phyloP scores from a whole-genome alignment of 2,113 vertebrate genomes.

The Rhipidura dahli region DNA sequence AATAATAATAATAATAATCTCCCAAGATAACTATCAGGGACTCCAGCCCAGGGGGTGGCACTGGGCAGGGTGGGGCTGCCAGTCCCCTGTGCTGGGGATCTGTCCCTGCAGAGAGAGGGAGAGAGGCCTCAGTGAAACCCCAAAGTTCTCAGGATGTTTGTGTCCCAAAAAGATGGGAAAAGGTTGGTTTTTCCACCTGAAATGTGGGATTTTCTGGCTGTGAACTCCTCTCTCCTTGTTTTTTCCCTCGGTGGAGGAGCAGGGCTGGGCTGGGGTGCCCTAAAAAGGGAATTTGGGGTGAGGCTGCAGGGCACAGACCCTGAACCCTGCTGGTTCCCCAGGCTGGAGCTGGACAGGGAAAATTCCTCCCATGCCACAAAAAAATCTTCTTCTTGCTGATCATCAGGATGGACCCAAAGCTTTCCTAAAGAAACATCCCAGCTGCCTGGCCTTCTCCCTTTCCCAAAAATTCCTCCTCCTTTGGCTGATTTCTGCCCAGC shows the following conservation, averaged over 20 bases:
- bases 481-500: background rate
- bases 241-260: background rate
- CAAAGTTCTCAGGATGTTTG: background rate
- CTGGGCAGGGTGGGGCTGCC: constrained; percentile 20
- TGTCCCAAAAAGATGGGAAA: background rate
- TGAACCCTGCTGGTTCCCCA: background rate
- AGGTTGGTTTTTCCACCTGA: background rate
- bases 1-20: background rate
- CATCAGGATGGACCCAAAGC: background rate
- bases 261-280: background rate
- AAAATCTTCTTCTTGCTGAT: background rate
- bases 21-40: background rate
- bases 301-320: background rate
- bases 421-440: background rate
- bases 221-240: background rate
- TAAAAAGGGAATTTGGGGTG: background rate
- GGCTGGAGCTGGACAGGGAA: background rate
- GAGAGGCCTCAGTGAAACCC: background rate
- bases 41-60: background rate
- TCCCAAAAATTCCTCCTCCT: background rate
- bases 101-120: background rate
- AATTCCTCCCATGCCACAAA: background rate
- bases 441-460: background rate
- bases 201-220: background rate
- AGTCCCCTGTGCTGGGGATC: background rate